Conservation (phyloP, 2,113 vertebrate species). For the Cavia porcellus region DNA sequence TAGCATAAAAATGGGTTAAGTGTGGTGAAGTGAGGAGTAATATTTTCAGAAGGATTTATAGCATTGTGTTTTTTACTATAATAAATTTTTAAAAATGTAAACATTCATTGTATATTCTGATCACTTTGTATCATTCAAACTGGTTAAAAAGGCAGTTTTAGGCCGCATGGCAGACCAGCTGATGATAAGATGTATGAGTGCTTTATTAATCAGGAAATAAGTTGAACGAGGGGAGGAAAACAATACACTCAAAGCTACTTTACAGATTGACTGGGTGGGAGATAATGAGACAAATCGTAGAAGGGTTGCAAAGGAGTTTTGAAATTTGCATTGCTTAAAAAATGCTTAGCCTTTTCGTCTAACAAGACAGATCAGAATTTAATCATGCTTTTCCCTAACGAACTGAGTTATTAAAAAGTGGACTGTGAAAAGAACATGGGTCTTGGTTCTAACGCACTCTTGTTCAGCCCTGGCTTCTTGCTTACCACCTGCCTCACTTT, state of each 20-base stretch:
- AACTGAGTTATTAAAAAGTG: neutral
- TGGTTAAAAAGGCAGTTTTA: neutral
- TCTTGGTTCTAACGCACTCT: neutral
- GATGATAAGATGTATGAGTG: neutral
- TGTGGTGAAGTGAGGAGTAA: neutral
- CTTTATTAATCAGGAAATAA: neutral
- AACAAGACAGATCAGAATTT: neutral
- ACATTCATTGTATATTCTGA: neutral
- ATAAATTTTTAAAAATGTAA: neutral
- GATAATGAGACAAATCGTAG: neutral
- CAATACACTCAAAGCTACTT: neutral
- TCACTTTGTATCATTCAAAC: neutral
- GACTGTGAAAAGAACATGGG: neutral
- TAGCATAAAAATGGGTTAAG: neutral
- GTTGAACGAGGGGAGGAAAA: neutral
- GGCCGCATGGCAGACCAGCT: neutral
- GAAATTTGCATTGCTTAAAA: neutral
- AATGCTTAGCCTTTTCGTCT: neutral
- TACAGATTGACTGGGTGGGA: neutral
- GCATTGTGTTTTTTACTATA: neutral
- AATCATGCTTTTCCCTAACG: neutral
- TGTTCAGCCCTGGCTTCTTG: neutral
- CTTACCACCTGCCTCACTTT: neutral
- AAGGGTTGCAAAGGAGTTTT: neutral
- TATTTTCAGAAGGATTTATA: neutral